phyloP scores from a whole-genome alignment of 2,888 invertebrate species.

The Dyspetes luteomarginatus region DNA sequence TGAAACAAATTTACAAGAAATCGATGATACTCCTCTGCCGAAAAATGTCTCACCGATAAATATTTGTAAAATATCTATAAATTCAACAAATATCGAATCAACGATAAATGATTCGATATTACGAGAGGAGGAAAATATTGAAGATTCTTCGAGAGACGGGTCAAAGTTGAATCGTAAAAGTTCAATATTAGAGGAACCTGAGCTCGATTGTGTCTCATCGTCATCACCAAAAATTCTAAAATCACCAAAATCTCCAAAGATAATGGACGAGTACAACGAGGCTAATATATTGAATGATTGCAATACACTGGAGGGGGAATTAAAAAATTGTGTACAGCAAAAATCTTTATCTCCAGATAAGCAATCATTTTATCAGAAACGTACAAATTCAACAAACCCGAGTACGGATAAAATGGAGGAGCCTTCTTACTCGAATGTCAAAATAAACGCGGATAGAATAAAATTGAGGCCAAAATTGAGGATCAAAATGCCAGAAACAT shows the following conservation, averaged over 20 bases:
- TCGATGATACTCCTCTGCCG: constrained; percentile 19
- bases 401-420: constrained; percentile 63
- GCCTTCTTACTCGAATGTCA: constrained; percentile 75
- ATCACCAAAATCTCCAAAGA: constrained; percentile 74
- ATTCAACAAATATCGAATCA: constrained; percentile 33
- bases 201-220: constrained; percentile 13
- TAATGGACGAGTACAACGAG: constrained; percentile 77
- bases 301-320: constrained; percentile 44
- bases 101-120: neutral
- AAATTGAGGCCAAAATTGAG: constrained; percentile 69
- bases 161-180: constrained; percentile 24
- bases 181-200: constrained; percentile 27
- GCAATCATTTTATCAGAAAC: constrained; percentile 64
- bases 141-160: neutral
- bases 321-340: too few species aligned
- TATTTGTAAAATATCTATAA: constrained; percentile 66
- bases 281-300: constrained; percentile 77
- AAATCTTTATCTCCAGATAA: constrained; percentile 69
- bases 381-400: constrained; percentile 51
- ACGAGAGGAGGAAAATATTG: neutral
- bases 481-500: constrained; percentile 66
- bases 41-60: constrained; percentile 49
- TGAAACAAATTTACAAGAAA: constrained; percentile 39
- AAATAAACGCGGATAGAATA: constrained; percentile 68
- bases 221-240: constrained; percentile 53